These are phyloP conservation scores for Aricia artaxerxes DNA, from an alignment of 2,888 invertebrate genomes.

Conservation along the genomic window DNA sequence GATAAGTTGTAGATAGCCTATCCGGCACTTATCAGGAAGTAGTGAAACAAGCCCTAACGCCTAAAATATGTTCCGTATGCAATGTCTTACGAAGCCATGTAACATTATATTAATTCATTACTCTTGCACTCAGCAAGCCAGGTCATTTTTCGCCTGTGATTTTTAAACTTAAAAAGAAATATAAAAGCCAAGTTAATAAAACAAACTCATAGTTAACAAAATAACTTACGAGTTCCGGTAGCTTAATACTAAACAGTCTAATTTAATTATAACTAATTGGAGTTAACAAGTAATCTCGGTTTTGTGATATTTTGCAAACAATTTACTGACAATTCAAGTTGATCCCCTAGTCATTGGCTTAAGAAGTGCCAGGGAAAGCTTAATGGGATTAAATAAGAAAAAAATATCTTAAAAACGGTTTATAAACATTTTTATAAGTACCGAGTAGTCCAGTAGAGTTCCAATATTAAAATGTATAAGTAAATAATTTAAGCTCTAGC, in stretches of 20 bases:
- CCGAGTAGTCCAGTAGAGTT: too few species aligned
- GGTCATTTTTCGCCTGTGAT: background rate
- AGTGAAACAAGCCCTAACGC: too few species aligned
- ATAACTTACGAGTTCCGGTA: background rate
- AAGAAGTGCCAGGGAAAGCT: background rate
- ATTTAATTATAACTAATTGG: slow-evolving; percentile 26
- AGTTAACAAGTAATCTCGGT: slow-evolving; percentile 15
- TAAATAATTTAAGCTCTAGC: too few species aligned
- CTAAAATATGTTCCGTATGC: too few species aligned
- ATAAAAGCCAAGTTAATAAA: background rate
- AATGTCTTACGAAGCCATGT: too few species aligned
- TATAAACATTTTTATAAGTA: background rate
- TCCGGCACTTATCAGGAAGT: too few species aligned
- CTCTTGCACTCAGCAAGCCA: too few species aligned
- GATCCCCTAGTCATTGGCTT: slow-evolving; percentile 15
- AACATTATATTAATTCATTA: too few species aligned
- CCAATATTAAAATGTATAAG: too few species aligned
- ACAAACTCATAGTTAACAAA: background rate
- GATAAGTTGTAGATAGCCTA: too few species aligned
- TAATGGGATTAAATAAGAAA: background rate
- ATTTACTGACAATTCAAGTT: slow-evolving; percentile 19
- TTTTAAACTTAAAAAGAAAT: background rate
- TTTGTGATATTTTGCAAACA: slow-evolving; percentile 19
- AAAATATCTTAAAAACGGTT: background rate
- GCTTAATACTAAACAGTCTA: slow-evolving; percentile 1